Conservation (phyloP, 2,888 invertebrate genomes). For the Trachelus troglodyta region DNA sequence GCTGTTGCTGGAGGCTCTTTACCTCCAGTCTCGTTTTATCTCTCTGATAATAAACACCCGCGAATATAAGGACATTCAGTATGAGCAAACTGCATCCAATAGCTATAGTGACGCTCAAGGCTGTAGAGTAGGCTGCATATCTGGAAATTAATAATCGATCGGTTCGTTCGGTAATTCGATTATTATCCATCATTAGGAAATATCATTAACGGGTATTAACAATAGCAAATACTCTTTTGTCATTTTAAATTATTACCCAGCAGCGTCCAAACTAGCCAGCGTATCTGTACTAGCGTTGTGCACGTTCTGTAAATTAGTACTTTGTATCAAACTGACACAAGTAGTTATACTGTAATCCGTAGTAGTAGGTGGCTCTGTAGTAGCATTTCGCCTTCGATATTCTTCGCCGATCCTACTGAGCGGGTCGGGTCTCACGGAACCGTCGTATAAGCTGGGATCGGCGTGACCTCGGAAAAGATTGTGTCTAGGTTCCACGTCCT, state of each 20-base stretch:
- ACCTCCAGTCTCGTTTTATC: conserved; percentile 85
- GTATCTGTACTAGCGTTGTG: conserved; percentile 80
- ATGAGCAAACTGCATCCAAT: conserved; percentile 93
- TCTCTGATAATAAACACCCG: conserved; percentile 93
- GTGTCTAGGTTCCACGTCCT: conserved; percentile 86
- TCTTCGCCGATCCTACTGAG: conserved; percentile 75
- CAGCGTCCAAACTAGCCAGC: conserved; percentile 82
- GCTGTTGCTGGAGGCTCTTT: conserved; percentile 81
- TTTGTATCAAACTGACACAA: conserved; percentile 75
- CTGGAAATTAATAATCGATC: conserved; percentile 29
- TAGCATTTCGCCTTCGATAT: conserved; percentile 70
- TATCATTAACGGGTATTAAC: neutral
- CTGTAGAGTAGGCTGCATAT: conserved; percentile 82
- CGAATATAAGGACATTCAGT: conserved; percentile 92
- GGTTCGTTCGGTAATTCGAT: neutral
- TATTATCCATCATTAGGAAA: neutral
- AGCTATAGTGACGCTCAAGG: conserved; percentile 91
- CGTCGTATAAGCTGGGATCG: conserved; percentile 90
- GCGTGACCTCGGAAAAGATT: conserved; percentile 91
- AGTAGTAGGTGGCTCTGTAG: conserved; percentile 74
- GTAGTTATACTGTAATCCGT: conserved; percentile 79
- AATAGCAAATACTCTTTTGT: neutral
- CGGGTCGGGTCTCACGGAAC: conserved; percentile 88
- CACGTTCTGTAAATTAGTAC: conserved; percentile 70
- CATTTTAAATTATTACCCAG: conserved; percentile 65